These are phyloP conservation scores for Callospermophilus lateralis DNA, from an alignment of 2,113 vertebrate genomes.

Conservation along the genomic window DNA sequence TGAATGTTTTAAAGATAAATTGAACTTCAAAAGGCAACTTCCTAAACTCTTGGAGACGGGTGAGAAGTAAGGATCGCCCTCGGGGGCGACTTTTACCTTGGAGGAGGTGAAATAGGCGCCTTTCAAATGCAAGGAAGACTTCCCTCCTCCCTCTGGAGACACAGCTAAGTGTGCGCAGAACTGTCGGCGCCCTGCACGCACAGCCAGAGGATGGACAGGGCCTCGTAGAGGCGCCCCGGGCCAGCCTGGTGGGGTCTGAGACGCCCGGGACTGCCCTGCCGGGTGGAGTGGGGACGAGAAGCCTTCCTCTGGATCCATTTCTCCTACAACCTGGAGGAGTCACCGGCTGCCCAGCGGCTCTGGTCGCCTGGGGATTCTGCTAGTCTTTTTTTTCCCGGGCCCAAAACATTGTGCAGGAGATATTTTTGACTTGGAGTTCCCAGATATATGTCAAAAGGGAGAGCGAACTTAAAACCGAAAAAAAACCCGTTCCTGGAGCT, in stretches of 20 bases:
- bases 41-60: slow-evolving; percentile 12
- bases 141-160: background rate
- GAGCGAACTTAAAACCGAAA: background rate
- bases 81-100: background rate
- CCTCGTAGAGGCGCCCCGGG: background rate
- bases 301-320: too few relatives aligned
- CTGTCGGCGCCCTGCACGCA: background rate
- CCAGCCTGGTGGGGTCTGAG: background rate
- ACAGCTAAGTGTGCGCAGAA: too few relatives aligned
- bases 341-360: background rate
- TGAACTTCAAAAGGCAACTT: slow-evolving; percentile 75
- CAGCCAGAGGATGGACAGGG: background rate
- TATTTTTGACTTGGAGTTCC: background rate
- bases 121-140: background rate
- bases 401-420: background rate
- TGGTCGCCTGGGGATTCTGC: background rate
- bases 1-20: slow-evolving; percentile 73
- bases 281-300: accelerated
- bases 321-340: too few relatives aligned
- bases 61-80: background rate
- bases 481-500: background rate
- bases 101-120: background rate
- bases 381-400: slow-evolving; percentile 33
- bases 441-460: background rate
- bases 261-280: too few relatives aligned